Evolutionary conservation across 2,797 vertebrate species (phyloP).

Genomic region (Macrochelys suwanniensis): DNA sequence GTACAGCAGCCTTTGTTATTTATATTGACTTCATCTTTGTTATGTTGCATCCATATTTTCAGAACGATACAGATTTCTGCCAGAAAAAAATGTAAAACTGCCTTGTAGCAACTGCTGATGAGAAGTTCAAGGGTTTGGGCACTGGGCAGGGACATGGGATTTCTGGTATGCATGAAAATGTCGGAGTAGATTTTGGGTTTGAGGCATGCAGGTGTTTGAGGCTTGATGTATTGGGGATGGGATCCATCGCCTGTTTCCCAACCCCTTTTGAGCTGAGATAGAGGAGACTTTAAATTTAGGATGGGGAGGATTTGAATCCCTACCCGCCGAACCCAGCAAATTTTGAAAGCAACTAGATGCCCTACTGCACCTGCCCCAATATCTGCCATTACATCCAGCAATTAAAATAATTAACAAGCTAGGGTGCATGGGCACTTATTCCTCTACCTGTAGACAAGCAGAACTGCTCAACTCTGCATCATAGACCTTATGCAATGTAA

Average conservation of each 20-base stretch:
- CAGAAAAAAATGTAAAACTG: not conserved
- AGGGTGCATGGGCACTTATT: not conserved
- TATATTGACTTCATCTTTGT: not conserved
- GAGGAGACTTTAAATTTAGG: not conserved
- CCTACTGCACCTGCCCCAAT: not conserved
- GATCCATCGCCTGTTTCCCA: not conserved
- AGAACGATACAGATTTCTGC: not conserved
- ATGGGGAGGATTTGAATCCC: not conserved
- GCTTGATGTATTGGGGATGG: not conserved
- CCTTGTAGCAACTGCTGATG: not conserved
- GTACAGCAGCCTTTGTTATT: not conserved
- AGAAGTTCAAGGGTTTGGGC: not conserved
- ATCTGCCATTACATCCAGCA: not conserved
- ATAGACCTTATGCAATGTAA: not conserved
- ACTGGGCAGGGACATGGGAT: not conserved
- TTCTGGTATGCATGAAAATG: not conserved
- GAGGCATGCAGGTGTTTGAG: not conserved
- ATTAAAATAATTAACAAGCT: not conserved
- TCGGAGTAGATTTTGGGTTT: not conserved
- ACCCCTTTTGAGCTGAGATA: not conserved
- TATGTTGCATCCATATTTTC: not conserved
- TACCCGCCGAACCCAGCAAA: not conserved
- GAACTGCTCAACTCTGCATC: rapidly evolving
- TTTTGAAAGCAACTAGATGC: not conserved
- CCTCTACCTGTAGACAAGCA: not conserved